Base-by-base conservation (phyloP, 92 coral and sea anemone species). In the Paragorgia papillata region DNA sequence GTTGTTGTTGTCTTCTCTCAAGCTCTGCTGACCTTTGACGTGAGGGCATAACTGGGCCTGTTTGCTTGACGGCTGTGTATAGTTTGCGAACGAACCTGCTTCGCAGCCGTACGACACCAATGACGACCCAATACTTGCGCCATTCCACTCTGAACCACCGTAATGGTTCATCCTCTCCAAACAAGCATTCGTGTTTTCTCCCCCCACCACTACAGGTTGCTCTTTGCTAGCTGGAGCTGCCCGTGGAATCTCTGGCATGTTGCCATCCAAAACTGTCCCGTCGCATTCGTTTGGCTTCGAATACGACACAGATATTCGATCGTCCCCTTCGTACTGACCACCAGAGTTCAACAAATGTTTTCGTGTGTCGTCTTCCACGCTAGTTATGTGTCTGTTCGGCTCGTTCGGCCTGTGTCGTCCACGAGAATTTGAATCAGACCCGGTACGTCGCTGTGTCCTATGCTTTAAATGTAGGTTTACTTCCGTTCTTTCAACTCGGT, bases 21-120 rank as follows among this genome's bases (percentile, higher is more conserved):
- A 55, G 35, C 78, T 55, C 51, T 71, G 78, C 78, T 71, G 78
- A 71, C 78, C 78, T 71, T 71, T 71, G 78, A 71, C 78, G 78
- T 71, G 78, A 48, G 78, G 64, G 57, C 78, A 71, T 71, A 71
- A 41, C 75, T 68, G 75, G 48, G 75, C 78, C 78, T 71, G 78
- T 71, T 71, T 71, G 50, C 78, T 54, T 54, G 78, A 71, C 63
- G 78, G 64, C 64, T 71, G 78, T 71, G 78, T 54, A 55, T 71
- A 71, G 64, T 55, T 71, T 34, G 64, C 64, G 78, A 27, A 71
- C 28, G 39, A 40, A 24, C 40, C 78, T 33, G 44, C 64, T 71
- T 71, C 78, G 29, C 78, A 71, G 34, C 32, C 55, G 25, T 50
- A 71, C 43, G 63, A 17, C 22, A 44, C 41, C 26, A 71, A 71